These are phyloP conservation scores for Prionailurus bengalensis DNA, from an alignment of 2,113 vertebrate species.

Conservation along the genomic window DNA sequence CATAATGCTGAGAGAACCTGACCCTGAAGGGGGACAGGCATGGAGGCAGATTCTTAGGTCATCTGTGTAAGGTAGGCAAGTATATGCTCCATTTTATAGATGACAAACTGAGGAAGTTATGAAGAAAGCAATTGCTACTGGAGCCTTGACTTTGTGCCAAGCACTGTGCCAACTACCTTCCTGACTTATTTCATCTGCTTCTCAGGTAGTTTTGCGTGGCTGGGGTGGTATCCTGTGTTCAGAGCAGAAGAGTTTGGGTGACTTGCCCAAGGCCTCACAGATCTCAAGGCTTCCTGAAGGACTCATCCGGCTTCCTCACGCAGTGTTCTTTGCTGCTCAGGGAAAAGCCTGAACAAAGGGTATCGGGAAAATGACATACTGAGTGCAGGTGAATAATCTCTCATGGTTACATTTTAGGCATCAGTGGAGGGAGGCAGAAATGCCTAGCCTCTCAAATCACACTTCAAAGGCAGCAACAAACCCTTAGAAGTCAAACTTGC, in stretches of 20 bases:
- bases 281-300: neutral
- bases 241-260: neutral
- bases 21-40: neutral
- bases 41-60: neutral
- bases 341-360: neutral
- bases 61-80: too few species aligned
- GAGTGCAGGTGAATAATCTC: neutral
- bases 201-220: too few species aligned
- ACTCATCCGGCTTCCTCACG: neutral
- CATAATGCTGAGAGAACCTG: neutral
- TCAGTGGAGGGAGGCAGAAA: neutral
- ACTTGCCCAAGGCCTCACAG: too few species aligned
- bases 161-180: neutral
- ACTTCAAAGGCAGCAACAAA: constrained; percentile 59
- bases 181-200: neutral
- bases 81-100: neutral
- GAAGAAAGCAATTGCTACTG: neutral
- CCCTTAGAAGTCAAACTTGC: neutral
- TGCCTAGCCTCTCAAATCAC: neutral
- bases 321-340: neutral
- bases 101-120: neutral
- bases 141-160: neutral
- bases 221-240: too few species aligned
- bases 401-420: neutral
- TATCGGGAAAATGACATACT: neutral